Percentiles rank a stretch among this genome's conserved stretches.
phyloP scores from a whole-genome alignment of 2,888 invertebrate species.

The Orchesellides sinensis region DNA sequence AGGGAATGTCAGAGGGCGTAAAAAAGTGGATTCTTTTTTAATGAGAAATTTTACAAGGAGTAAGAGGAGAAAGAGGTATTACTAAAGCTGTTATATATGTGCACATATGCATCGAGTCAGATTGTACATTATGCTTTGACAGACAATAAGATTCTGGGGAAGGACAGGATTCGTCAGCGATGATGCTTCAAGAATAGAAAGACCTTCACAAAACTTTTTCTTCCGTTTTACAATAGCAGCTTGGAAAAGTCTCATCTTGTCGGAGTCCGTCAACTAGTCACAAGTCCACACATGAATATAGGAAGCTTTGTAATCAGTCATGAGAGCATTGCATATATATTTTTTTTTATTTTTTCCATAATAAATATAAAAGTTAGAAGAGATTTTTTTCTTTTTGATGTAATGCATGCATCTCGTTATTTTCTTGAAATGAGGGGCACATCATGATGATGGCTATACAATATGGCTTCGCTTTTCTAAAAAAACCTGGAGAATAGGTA shows the following conservation, averaged over 20 bases:
- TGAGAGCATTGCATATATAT: too few species aligned
- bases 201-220: neutral
- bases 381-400: neutral
- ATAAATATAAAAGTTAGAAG: neutral
- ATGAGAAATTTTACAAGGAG: conserved; percentile 12
- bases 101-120: neutral
- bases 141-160: neutral
- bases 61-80: neutral
- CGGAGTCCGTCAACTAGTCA: neutral
- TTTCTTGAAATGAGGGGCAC: neutral
- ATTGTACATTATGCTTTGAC: neutral
- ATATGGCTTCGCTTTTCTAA: neutral
- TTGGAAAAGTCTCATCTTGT: neutral
- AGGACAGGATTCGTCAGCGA: conserved; percentile 27
- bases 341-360: neutral
- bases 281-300: neutral
- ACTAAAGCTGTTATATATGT: neutral
- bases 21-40: conserved; percentile 7
- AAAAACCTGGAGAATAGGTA: neutral
- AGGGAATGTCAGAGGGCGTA: neutral
- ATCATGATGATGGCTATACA: conserved; percentile 7
- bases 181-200: neutral
- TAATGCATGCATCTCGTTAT: neutral
- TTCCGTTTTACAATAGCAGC: neutral
- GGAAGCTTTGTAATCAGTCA: too few species aligned